Evolutionary conservation across 1,140 invertebrate genomes (phyloP).

Genomic region (Augochlora pura): DNA sequence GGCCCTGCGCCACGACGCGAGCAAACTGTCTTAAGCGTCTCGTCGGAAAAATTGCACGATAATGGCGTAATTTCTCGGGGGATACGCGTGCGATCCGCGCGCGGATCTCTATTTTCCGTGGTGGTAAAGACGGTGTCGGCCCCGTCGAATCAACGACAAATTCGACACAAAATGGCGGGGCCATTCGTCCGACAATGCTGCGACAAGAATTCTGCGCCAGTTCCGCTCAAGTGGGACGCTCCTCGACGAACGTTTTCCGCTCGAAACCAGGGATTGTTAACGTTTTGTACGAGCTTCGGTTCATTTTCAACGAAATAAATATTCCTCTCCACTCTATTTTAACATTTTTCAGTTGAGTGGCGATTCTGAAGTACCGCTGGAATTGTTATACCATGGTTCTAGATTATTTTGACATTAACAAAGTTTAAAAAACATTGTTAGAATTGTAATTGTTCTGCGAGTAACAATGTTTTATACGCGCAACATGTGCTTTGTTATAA

Average conservation of each 20-base stretch:
- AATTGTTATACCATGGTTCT: no score
- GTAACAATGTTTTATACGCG: no score
- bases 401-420: no score
- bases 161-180: constrained; percentile 11
- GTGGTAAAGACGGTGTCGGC: neutral
- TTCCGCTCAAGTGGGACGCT: neutral
- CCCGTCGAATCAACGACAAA: constrained; percentile 25
- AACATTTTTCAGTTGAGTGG: no score
- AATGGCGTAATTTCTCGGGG: constrained; percentile 24
- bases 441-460: no score
- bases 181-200: constrained; percentile 9
- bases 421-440: no score
- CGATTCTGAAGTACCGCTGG: no score
- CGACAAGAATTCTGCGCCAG: neutral
- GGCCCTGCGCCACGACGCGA: neutral
- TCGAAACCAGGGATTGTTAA: neutral
- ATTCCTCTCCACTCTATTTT: no score
- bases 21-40: constrained; percentile 15
- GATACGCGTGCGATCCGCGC: neutral
- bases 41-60: constrained; percentile 20
- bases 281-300: no score
- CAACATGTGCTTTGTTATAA: no score
- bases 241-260: neutral
- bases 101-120: constrained; percentile 34
- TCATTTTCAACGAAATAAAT: no score